These are phyloP conservation scores for Campylomormyrus numenius DNA, from an alignment of 2,113 vertebrate species.

Conservation along the genomic window DNA sequence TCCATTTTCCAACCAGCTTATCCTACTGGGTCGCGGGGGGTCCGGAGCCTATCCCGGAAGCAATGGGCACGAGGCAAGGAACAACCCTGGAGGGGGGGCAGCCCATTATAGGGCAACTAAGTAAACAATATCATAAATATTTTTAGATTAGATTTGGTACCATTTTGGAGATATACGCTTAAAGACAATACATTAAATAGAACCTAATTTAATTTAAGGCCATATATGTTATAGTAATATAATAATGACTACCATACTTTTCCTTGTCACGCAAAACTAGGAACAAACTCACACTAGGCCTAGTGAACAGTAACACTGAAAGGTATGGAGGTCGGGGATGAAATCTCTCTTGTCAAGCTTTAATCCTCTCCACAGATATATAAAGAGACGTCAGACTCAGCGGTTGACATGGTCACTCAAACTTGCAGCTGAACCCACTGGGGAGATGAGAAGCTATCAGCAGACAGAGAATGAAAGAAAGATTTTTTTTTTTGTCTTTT, in stretches of 20 bases:
- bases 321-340: background rate
- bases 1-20: too few relatives aligned
- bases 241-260: background rate
- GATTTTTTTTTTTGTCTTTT: background rate
- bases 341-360: conserved; percentile 4
- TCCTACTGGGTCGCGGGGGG: too few relatives aligned
- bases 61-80: too few relatives aligned
- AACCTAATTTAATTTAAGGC: background rate
- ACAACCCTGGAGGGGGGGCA: too few relatives aligned
- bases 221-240: background rate
- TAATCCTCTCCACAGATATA: background rate
- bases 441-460: background rate
- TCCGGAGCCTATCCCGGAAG: too few relatives aligned
- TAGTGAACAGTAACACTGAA: background rate
- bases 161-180: background rate
- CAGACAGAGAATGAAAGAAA: background rate
- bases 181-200: background rate
- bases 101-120: background rate
- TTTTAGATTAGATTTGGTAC: background rate
- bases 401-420: conserved; percentile 13
- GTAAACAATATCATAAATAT: background rate
- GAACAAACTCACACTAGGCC: background rate
- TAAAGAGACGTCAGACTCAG: conserved; percentile 2
- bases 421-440: background rate
- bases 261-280: background rate